Base-by-base conservation (phyloP, 2,797 vertebrate species). In the Coracias cyanogaster region DNA sequence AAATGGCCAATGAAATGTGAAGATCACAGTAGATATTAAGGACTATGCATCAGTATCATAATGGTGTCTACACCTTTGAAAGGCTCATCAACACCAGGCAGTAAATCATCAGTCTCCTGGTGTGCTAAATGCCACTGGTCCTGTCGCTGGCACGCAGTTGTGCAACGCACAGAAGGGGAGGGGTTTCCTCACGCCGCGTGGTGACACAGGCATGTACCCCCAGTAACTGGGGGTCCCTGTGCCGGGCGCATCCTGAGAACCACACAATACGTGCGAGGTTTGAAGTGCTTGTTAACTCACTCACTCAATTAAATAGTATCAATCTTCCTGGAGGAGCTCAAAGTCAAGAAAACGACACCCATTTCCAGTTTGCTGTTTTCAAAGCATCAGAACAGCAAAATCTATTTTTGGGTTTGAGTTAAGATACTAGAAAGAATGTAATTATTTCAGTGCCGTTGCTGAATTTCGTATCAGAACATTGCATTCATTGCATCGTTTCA, bases 181-280 rank as follows among this genome's bases (percentile, higher is more conserved):
- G 41, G 8, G 3, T 28, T 84, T 65, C 15, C 54, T 43, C 77
- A 51, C 62, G 49, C 7, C 41, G 3, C 1, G 0, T 49, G 39
- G 12, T 41, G 35, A 65, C 29, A 37, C 2, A 0, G 16, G 24
- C 29, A 41, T 58, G 25, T 3, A 73, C 7, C 55, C n/a, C n/a
- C 3, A 10, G 25, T n/a, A 31, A 58, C 12, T 35, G 10, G 46
- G 33, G 31, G 2, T 66, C 10, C 15, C 21, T 10, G 0, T 8
- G 10, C 20, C 31, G 26, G 1, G 6, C 1, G 3, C 1, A 20
- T 13, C 22, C 25, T 74, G 52, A 86, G 15, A 58, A 10, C 7
- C 12, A 28, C 8, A 24, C 12, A 58, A 13, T 4, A 7, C 21
- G 21, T 60, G 26, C 33, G 28, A 69, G 48, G 3, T 57, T 2